Percentiles rank a stretch among this genome's conserved stretches.
These are phyloP conservation scores for Drosophila paracracens DNA, from an alignment of 2,888 invertebrate genomes.

Conservation along the genomic window DNA sequence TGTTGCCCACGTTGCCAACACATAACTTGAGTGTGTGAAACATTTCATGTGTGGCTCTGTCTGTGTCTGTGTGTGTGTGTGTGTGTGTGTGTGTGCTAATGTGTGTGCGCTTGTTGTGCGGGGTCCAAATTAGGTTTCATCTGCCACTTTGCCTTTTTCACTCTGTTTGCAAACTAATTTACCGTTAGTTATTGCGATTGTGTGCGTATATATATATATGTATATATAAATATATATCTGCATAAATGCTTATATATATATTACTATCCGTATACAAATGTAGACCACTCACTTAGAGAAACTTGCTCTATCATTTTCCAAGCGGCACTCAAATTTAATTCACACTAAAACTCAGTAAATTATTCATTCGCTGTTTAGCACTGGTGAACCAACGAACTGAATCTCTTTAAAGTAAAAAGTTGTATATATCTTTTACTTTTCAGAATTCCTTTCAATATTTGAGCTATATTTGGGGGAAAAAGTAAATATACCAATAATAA, in stretches of 20 bases:
- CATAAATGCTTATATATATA: constrained; percentile 17
- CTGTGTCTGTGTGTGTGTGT: constrained; percentile 13
- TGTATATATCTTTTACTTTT: not conserved
- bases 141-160: constrained; percentile 77
- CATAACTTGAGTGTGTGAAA: constrained; percentile 21
- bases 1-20: constrained; percentile 33
- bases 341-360: not conserved
- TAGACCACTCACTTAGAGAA: constrained; percentile 14
- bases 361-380: not conserved
- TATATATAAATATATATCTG: constrained; percentile 11
- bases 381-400: not conserved
- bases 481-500: not conserved
- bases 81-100: constrained; percentile 15
- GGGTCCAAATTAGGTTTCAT: constrained; percentile 75
- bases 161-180: constrained; percentile 81
- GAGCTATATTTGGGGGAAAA: not conserved
- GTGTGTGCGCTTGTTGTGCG: constrained; percentile 32
- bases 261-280: constrained; percentile 14
- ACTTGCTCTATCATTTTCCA: not conserved
- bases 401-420: not conserved
- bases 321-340: not conserved
- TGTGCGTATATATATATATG: constrained; percentile 33
- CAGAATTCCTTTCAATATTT: not conserved
- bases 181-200: constrained; percentile 74
- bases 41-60: constrained; percentile 15